Percentiles rank a stretch among this genome's conserved stretches.
These are phyloP conservation scores for Cinclus mexicanus DNA, from an alignment of 2,113 vertebrate species.

Conservation along the genomic window DNA sequence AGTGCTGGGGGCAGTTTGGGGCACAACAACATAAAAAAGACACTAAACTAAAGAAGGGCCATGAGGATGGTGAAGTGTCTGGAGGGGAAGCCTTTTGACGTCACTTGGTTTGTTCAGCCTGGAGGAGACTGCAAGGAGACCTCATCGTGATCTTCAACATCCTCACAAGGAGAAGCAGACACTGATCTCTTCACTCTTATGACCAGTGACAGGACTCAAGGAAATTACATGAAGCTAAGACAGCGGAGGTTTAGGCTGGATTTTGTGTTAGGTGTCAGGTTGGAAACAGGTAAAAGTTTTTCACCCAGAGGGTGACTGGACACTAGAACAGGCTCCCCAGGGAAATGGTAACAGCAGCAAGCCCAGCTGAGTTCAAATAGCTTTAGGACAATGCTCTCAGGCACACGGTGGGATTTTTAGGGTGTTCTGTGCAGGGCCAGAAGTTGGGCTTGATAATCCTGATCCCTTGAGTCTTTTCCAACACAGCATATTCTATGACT, in stretches of 20 bases:
- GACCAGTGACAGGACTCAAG: neutral
- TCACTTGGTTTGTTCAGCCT: neutral
- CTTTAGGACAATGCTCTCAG: neutral
- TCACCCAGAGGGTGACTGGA: neutral
- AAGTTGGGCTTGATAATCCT: neutral
- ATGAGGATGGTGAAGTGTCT: neutral
- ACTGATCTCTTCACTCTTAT: neutral
- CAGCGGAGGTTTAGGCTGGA: neutral
- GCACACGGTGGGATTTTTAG: neutral
- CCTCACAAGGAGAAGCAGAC: fast-evolving
- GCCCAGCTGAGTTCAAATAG: neutral
- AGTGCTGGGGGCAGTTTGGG: neutral
- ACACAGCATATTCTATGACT: neutral
- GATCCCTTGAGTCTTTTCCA: neutral
- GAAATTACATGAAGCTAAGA: neutral
- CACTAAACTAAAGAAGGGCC: neutral
- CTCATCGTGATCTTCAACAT: neutral
- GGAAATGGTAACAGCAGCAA: neutral
- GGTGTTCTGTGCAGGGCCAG: neutral
- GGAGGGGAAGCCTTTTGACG: neutral
- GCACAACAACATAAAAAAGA: neutral
- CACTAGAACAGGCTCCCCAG: neutral
- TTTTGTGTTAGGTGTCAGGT: too few relatives aligned
- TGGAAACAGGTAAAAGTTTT: neutral
- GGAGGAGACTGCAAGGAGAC: neutral